Evolutionary conservation across 1,140 invertebrate genomes (phyloP).

Genomic region (Ips nitidus): DNA sequence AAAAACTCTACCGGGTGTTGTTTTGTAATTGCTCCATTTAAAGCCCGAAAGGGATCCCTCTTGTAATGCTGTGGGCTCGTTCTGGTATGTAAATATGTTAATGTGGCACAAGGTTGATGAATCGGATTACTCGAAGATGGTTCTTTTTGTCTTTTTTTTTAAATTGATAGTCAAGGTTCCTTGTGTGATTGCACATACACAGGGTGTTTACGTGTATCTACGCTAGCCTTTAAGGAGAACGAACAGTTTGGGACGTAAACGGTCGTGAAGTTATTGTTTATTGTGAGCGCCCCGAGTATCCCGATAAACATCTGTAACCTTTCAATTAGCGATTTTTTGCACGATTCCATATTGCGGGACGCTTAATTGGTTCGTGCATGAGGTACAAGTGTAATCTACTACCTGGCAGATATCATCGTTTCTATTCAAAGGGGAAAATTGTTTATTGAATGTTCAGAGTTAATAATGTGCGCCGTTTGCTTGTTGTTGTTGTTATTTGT

Average conservation of each 20-base stretch:
- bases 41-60: background rate
- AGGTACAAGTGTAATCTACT: slow-evolving; percentile 26
- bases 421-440: slow-evolving; percentile 15
- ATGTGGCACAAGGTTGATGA: slow-evolving; percentile 15
- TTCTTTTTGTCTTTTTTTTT: background rate
- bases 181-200: background rate
- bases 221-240: background rate
- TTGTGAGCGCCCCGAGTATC: slow-evolving; percentile 15
- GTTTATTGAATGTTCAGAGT: slow-evolving; percentile 16
- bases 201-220: background rate
- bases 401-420: slow-evolving; percentile 26
- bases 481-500: background rate
- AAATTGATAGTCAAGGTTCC: no score
- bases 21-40: background rate
- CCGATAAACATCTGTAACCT: slow-evolving; percentile 31
- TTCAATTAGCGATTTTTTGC: slow-evolving; percentile 30
- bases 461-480: background rate
- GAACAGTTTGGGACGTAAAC: slow-evolving; percentile 5
- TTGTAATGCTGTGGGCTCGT: background rate
- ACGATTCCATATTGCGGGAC: slow-evolving; percentile 20
- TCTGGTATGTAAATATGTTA: slow-evolving; percentile 10
- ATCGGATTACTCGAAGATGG: background rate
- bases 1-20: background rate
- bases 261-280: slow-evolving; percentile 29
- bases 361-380: slow-evolving; percentile 25